Evolutionary conservation across 1,140 invertebrate genomes (phyloP), one percentile per base, ranked within the genome.

Genomic region (Fopius arisanus): DNA sequence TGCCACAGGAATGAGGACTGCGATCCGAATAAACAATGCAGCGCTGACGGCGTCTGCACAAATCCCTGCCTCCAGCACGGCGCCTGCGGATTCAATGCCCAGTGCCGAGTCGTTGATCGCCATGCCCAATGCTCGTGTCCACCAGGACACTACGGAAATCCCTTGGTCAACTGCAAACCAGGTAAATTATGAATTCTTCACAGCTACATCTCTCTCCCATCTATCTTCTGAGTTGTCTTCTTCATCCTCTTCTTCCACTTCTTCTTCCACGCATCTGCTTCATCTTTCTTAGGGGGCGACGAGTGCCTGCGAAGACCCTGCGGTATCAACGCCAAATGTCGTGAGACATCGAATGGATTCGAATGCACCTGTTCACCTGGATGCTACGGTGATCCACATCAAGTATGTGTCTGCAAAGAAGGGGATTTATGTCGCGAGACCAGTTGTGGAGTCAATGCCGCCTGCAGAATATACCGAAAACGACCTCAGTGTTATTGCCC

Each of bases 401-500:
- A 90, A 74, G 94, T 93, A 43, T 97, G 96, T 77, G 86, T 92
- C 4, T 96, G 95, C 81, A 91, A 93, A 16, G 89, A 84, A 37
- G 82, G 87, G 75, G 91, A 92, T 88, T 89, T 90, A 14, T 97
- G 95, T 79, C 90, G 90, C 72, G 89, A 91, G 54, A 90, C 92
- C 76, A 87, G 91, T 19, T 97, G 96, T 83, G 95, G 95, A n/a
- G 87, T 91, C 10, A 94, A 96, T 79, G 95, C 96, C 5, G 90
- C 91, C 21, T 97, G 96, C 82, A 90, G 91, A 73, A 90, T 95
- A 29, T 86, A 91, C 28, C 88, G 90, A 51, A 89, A 90, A 70
- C 89, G 91, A 75, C 90, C 94, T 0, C 91, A 94, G 80, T 97
- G 96, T 81, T 95, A 93, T 82, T 97, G 96, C 82, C 95, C 95